Percentiles rank a stretch among this genome's conserved stretches.
These are phyloP conservation scores for Clarias pachynema DNA, from an alignment of 2,797 vertebrate genomes.

Conservation along the genomic window DNA sequence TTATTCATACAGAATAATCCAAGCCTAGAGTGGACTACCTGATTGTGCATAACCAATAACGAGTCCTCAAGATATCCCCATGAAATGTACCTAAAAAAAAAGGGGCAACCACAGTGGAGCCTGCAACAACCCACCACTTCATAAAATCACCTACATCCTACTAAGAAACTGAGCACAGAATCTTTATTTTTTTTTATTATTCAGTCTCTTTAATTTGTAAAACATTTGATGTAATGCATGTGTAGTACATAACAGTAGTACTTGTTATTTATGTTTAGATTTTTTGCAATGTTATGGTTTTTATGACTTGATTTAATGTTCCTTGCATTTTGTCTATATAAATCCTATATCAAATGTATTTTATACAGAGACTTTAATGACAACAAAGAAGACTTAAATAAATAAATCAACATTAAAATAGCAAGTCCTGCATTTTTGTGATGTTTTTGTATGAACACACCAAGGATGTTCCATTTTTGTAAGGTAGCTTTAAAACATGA, in stretches of 20 bases:
- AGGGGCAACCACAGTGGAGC: too few species aligned
- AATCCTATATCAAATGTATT: background rate
- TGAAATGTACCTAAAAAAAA: too few species aligned
- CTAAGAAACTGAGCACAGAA: background rate
- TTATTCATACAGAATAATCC: background rate
- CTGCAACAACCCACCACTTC: too few species aligned
- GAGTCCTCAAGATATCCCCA: too few species aligned
- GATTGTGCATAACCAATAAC: background rate
- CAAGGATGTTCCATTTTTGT: background rate
- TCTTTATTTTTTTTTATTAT: background rate
- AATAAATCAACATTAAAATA: conserved; percentile 2
- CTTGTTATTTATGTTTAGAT: background rate
- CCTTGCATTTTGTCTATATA: background rate
- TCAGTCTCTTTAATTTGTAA: background rate
- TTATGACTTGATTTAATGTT: background rate
- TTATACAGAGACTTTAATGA: background rate
- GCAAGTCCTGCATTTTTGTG: background rate
- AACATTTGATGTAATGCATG: background rate
- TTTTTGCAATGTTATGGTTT: background rate
- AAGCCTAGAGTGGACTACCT: background rate
- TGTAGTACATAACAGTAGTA: background rate
- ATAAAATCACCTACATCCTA: background rate
- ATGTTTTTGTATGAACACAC: background rate
- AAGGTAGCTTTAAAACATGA: background rate
- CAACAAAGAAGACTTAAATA: background rate